These are phyloP conservation scores for Sylvilagus bachmani DNA, from an alignment of 2,113 vertebrate genomes.

Conservation along the genomic window DNA sequence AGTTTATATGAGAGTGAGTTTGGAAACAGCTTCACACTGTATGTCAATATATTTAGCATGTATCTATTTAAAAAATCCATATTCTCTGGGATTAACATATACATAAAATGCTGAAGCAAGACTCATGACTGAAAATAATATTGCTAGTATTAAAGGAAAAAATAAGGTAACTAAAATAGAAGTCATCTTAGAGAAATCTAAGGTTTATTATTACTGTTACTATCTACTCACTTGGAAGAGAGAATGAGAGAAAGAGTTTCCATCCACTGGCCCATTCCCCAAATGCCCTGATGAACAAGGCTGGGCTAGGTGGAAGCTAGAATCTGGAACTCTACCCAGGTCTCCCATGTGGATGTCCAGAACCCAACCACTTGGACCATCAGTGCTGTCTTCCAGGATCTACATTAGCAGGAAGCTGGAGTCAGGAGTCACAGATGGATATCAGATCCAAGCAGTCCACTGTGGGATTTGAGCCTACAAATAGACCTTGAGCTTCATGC, in stretches of 20 bases:
- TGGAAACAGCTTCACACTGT: not conserved
- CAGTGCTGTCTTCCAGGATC: no score
- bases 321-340: no score
- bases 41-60: not conserved
- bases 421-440: no score
- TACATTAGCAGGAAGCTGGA: no score
- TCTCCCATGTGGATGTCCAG: no score
- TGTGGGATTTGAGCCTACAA: no score
- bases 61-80: not conserved
- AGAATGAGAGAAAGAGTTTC: no score
- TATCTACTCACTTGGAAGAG: no score
- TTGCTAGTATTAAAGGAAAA: not conserved
- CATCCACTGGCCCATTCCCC: not conserved
- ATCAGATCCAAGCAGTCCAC: no score
- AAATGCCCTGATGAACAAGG: no score
- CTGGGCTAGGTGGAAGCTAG: no score
- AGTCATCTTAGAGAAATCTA: not conserved
- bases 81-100: not conserved
- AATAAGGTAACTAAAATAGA: not conserved
- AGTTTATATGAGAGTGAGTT: constrained; percentile 1
- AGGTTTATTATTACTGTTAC: not conserved
- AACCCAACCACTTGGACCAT: no score
- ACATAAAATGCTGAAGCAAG: not conserved
- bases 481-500: not conserved
- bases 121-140: not conserved